Base-by-base conservation (phyloP, 2,113 vertebrate species). In the Bubo blakistoni region DNA sequence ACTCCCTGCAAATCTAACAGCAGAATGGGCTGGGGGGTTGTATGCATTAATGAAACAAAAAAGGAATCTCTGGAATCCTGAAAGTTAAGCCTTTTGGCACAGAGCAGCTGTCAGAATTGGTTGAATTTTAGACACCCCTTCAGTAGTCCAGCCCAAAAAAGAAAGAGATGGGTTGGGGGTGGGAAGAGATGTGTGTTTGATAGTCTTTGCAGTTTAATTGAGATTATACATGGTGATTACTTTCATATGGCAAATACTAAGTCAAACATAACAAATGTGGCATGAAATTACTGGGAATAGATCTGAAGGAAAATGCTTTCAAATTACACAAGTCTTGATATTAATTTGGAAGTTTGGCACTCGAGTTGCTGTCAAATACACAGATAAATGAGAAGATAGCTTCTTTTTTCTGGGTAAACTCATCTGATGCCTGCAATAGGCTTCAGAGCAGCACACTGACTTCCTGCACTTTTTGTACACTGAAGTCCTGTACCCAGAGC, bases 1-100 rank as follows among this genome's bases (percentile, higher is more conserved):
- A 4, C 36, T 77, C 17, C 3, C 92, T 94, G 77, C 29, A 81
- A 15, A 61, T 38, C 80, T 47, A 70, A n/a, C 49, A 66, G 78
- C 58, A 93, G 86, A 91, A 51, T 20, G 51, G 79, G 81, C 67
- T 62, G 55, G 86, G 87, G 90, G 81, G 74, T 57, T 88, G 86
- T 18, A 15, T 57, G 92, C 91, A 72, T 94, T 91, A 96, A 86
- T 67, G 82, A 72, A 94, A 92, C 94, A 96, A 96, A 81, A 65
- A 96, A 96, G 94, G 93, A 96, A 97, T 96, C 92, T 94, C 92
- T 96, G 95, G 95, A 96, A 96, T 95, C 77, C 80, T 86, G 96
- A 24, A 96, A 91, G 92, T 88, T 95, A 91, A 97, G 96, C 94
- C 91, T 95, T 97, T 96, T 94, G 93, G 94, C 87, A 91, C 65